phyloP scores from a whole-genome alignment of 2,113 vertebrate genomes.

The Podarcis cretensis region DNA sequence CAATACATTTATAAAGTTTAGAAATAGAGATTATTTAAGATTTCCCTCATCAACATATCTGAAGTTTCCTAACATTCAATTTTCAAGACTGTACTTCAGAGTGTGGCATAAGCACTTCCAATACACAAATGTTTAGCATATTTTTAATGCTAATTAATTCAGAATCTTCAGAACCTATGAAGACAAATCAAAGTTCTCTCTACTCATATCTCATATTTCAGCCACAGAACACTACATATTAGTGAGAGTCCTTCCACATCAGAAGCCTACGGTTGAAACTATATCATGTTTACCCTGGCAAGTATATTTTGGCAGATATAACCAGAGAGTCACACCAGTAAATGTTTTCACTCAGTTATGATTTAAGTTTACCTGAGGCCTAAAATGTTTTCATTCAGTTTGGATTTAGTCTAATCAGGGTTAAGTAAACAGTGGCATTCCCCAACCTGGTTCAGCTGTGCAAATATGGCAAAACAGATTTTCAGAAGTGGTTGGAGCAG shows the following conservation, averaged over 20 bases:
- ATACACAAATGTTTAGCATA: not conserved
- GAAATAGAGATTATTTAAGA: not conserved
- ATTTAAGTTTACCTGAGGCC: not conserved
- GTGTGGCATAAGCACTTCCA: not conserved
- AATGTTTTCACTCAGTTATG: not conserved
- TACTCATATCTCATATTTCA: not conserved
- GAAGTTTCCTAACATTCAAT: not conserved
- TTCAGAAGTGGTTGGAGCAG: not conserved
- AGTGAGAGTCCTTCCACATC: not conserved
- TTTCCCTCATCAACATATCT: not conserved
- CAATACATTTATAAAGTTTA: not conserved
- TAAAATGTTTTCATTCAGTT: not conserved
- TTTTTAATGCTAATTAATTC: not conserved
- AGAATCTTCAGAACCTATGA: not conserved
- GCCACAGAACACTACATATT: not conserved
- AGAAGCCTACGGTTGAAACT: not conserved
- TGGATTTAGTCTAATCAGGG: not conserved
- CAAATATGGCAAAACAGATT: not conserved
- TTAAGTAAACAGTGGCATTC: not conserved
- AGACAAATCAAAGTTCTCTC: not conserved
- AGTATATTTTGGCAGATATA: not conserved
- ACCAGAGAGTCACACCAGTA: not conserved
- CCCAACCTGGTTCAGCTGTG: not conserved
- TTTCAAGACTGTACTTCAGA: not conserved
- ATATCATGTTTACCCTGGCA: not conserved